phyloP scores from a whole-genome alignment of 64 coral and sea anemone species.

The Pocillopora damicornis region DNA sequence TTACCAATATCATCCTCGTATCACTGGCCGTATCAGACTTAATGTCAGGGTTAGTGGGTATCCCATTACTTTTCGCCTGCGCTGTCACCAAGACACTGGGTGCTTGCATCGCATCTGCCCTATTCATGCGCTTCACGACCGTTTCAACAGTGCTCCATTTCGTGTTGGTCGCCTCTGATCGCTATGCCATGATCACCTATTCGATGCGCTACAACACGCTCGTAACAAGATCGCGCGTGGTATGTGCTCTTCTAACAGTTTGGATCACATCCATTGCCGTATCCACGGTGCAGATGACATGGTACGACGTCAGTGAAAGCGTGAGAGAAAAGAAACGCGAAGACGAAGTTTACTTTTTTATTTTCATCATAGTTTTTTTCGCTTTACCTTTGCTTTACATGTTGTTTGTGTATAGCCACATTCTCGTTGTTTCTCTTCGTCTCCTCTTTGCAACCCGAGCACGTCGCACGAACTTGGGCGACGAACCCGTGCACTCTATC shows the following conservation, averaged over 20 bases:
- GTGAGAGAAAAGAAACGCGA: not conserved
- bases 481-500: not conserved
- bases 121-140: slow-evolving; percentile 51
- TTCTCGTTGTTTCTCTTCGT: slow-evolving; percentile 36
- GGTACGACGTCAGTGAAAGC: slow-evolving; percentile 13
- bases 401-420: slow-evolving; percentile 31
- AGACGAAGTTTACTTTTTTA: slow-evolving; percentile 32
- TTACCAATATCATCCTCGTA: slow-evolving; percentile 48
- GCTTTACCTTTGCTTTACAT: slow-evolving; percentile 37
- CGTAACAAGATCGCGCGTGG: slow-evolving; percentile 19
- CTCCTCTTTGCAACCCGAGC: slow-evolving; percentile 30
- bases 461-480: slow-evolving; percentile 26
- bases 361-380: slow-evolving; percentile 45
- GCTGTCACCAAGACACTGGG: not conserved
- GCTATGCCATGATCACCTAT: slow-evolving; percentile 50
- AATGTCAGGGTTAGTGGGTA: slow-evolving; percentile 41
- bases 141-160: slow-evolving; percentile 74
- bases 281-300: slow-evolving; percentile 39
- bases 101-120: slow-evolving; percentile 17
- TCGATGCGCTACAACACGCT: slow-evolving; percentile 40
- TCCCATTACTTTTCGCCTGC: slow-evolving; percentile 38
- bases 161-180: slow-evolving; percentile 46
- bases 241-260: not conserved
- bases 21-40: slow-evolving; percentile 69
- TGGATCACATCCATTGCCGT: slow-evolving; percentile 42